Evolutionary conservation across 1,140 invertebrate genomes (phyloP), one percentile per base, ranked within the genome.

Genomic region (Brachionus calyciflorus): DNA sequence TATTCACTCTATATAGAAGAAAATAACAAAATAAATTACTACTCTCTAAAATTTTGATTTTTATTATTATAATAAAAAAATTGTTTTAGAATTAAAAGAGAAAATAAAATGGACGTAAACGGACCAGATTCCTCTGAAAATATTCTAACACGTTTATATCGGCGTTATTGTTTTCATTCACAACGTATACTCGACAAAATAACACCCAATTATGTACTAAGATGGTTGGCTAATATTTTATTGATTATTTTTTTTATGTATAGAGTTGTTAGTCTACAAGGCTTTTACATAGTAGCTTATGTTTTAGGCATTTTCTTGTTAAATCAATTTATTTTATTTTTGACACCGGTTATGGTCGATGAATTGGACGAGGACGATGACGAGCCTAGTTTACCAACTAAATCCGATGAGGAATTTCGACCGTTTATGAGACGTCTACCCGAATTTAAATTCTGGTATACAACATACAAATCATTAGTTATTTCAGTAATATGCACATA

Each of bases 371-470:
- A 93, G 85, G 91, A 93, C 87, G 92, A 55, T 33, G 70, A 70
- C 26, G 84, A 85, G 33, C 93, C 94, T 76, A 91, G 92, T 81
- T 89, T 99, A 80, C 96, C 97, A 30, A 98, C 93, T 17, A 91
- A 90, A 84, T 90, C 90, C 28, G 95, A 92, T 82, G 96, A 99
- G 87, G 97, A 99, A 86, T 99, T 99, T 84, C 89, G 94, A 80
- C 97, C 97, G 51, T 99, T 99, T 83, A 98, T 99, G 82, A 88
- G 96, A 80, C 89, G 96, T 81, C 87, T 99, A 82, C 96, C 96
- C 33, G 97, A 99, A 88, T 99, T 99, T 84, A 99, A 99, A 87
- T 99, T 99, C 86, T 99, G 97, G 97, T 91, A 97, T 81, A 96
- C 94, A 79, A 91, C 96, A 55, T 91, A 92, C 44, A 98, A 95